Evolutionary conservation across 2,797 vertebrate genomes (phyloP).

Genomic region (Takifugu ocellatus): DNA sequence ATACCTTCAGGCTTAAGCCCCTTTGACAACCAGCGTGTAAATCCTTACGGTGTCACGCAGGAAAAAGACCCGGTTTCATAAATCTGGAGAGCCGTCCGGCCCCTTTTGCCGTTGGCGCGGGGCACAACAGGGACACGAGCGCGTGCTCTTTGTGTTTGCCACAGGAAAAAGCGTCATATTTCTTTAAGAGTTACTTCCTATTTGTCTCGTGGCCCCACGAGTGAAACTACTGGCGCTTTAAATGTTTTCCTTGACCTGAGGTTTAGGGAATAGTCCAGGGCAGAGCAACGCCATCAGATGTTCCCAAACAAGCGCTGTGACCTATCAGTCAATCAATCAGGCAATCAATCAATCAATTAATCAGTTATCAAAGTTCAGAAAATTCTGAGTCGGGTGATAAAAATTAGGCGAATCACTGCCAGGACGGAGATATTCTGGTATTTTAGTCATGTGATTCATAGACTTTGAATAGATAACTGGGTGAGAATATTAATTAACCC

Average conservation of each 20-base stretch:
- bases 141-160: slow-evolving; percentile 46
- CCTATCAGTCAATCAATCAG: slow-evolving; percentile 29
- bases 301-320: too few species aligned
- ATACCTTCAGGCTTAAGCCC: slow-evolving; percentile 50
- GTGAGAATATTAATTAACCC: too few species aligned
- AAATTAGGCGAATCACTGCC: not conserved
- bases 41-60: slow-evolving; percentile 67
- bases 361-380: too few species aligned
- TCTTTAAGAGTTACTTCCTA: slow-evolving; percentile 51
- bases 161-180: slow-evolving; percentile 37
- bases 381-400: too few species aligned
- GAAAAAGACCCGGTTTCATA: slow-evolving; percentile 69
- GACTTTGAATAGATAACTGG: too few species aligned
- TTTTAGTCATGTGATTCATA: too few species aligned
- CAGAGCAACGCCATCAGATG: slow-evolving; percentile 55
- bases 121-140: slow-evolving; percentile 26
- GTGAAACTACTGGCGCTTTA: slow-evolving; percentile 40
- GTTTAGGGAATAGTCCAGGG: slow-evolving; percentile 50
- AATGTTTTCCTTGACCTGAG: slow-evolving; percentile 46
- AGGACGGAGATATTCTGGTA: not conserved
- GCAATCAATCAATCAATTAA: not conserved
- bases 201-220: slow-evolving; percentile 32
- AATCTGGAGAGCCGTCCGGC: slow-evolving; percentile 53
- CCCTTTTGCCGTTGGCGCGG: slow-evolving; percentile 14
- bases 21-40: slow-evolving; percentile 67